Conservation (phyloP, 2,888 invertebrate species). For the Drosophila monieri region DNA sequence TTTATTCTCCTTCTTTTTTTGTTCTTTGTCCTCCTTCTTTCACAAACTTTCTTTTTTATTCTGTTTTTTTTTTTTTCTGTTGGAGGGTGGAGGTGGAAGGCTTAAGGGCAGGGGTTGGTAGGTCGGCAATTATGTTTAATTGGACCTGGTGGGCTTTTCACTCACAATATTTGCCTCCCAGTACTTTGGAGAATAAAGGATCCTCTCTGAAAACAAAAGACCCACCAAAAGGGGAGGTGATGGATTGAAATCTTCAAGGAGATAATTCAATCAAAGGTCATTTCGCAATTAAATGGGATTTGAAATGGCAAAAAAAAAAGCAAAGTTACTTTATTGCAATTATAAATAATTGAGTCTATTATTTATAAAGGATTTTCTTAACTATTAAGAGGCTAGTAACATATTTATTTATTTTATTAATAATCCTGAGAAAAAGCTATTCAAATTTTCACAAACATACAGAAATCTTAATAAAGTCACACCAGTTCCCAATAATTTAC, state of each 20-base stretch:
- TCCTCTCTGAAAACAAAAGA: slow-evolving; percentile 7
- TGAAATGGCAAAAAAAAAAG: background rate
- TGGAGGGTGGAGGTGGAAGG: background rate
- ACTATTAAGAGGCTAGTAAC: no score
- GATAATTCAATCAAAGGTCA: slow-evolving; percentile 13
- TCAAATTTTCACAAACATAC: no score
- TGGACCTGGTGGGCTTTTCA: slow-evolving; percentile 67
- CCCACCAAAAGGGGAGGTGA: slow-evolving; percentile 8
- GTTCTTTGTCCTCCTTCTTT: slow-evolving; percentile 29
- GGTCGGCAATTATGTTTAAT: slow-evolving; percentile 72
- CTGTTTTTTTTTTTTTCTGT: background rate
- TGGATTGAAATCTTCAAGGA: slow-evolving; percentile 12
- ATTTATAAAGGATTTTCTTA: no score
- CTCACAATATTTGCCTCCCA: slow-evolving; percentile 34
- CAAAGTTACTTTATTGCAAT: no score
- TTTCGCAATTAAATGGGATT: background rate
- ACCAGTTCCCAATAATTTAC: no score
- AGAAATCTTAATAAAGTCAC: no score
- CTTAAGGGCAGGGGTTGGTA: slow-evolving; percentile 17
- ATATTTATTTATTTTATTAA: no score
- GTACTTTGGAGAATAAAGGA: slow-evolving; percentile 34
- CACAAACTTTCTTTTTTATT: slow-evolving; percentile 40
- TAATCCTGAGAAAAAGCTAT: no score
- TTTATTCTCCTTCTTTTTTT: slow-evolving; percentile 9
- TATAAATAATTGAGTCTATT: no score